These are phyloP conservation scores for Drepanosiphum platanoidis DNA, from an alignment of 2,888 invertebrate genomes.

Conservation along the genomic window DNA sequence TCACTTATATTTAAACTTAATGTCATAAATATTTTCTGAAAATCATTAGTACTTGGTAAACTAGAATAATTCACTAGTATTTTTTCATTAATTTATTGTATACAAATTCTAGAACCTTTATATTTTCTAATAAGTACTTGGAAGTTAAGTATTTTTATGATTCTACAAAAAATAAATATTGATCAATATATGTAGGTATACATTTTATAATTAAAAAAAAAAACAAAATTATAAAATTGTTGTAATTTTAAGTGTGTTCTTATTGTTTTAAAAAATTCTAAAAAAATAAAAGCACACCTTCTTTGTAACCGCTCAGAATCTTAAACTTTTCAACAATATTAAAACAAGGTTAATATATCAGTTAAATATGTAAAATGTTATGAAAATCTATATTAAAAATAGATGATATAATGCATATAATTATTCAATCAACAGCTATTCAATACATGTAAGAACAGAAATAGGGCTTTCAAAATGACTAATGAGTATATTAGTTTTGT, in stretches of 20 bases:
- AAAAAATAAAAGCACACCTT: neutral
- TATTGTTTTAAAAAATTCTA: neutral
- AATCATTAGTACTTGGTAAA: too few relatives aligned
- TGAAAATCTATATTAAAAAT: neutral
- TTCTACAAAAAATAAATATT: too few relatives aligned
- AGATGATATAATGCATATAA: neutral
- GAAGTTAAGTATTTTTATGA: too few relatives aligned
- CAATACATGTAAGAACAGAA: neutral
- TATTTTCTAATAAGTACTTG: too few relatives aligned
- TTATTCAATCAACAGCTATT: neutral
- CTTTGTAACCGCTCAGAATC: neutral
- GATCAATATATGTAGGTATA: too few relatives aligned
- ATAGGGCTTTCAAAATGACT: neutral
- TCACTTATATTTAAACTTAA: neutral
- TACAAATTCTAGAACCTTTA: too few relatives aligned
- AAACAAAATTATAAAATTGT: too few relatives aligned
- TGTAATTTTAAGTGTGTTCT: neutral
- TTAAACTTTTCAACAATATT: neutral
- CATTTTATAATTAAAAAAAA: too few relatives aligned
- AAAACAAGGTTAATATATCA: neutral
- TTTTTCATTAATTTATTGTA: too few relatives aligned
- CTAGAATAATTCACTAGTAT: too few relatives aligned
- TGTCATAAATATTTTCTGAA: too few relatives aligned
- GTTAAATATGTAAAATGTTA: neutral
- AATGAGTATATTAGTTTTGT: slow-evolving; percentile 3